These are phyloP conservation scores for Callospermophilus lateralis DNA, from an alignment of 2,113 vertebrate species.

Conservation along the genomic window DNA sequence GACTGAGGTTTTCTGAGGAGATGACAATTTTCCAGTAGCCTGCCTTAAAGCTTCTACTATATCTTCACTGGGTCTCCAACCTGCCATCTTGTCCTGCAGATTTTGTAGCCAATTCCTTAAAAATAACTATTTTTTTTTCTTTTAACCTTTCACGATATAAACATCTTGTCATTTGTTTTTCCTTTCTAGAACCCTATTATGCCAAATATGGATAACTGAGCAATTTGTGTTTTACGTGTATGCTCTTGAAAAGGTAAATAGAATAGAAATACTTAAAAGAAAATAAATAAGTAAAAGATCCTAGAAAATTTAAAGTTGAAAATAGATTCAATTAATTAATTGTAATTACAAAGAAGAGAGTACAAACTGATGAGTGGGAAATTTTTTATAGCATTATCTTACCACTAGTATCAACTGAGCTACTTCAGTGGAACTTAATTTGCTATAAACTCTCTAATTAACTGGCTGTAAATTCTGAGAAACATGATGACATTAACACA, in stretches of 20 bases:
- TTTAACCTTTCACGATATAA: background rate
- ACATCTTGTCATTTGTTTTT: background rate
- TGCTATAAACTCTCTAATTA: background rate
- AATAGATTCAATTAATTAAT: background rate
- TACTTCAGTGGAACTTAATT: background rate
- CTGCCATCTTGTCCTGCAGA: background rate
- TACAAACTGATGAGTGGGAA: background rate
- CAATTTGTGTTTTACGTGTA: background rate
- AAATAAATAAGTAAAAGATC: background rate
- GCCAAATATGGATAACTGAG: background rate
- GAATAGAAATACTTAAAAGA: background rate
- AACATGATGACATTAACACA: background rate
- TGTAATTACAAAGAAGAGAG: background rate
- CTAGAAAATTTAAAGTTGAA: background rate
- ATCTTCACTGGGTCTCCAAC: background rate
- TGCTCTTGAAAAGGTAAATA: background rate
- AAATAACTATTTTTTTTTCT: background rate
- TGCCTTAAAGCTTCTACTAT: background rate
- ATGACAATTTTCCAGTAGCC: background rate
- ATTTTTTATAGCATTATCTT: background rate
- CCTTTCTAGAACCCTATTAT: background rate
- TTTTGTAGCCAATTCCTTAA: background rate
- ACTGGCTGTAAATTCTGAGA: background rate
- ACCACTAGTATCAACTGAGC: background rate
- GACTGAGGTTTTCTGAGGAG: background rate